Conservation (phyloP, 2,113 vertebrate species). For the Galemys pyrenaicus region DNA sequence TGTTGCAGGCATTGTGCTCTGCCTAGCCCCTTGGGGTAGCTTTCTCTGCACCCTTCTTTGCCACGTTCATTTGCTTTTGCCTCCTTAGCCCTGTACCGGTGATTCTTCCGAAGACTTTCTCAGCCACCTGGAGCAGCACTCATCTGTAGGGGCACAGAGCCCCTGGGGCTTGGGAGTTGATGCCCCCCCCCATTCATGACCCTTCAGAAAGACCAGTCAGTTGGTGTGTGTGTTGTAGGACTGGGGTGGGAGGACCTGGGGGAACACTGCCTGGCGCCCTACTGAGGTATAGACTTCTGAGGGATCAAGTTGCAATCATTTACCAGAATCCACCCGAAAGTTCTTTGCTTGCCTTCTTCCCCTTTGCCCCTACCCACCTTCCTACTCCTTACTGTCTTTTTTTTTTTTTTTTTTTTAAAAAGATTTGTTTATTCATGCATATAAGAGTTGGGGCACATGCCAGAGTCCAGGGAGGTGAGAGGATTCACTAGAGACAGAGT, state of each 20-base stretch:
- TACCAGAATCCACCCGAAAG: neutral
- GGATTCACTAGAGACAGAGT: too few species aligned
- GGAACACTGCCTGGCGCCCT: neutral
- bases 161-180: neutral
- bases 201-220: neutral
- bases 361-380: rapidly evolving
- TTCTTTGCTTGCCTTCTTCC: neutral
- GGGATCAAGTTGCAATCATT: neutral
- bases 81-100: neutral
- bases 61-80: neutral
- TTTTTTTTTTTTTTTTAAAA: too few species aligned
- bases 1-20: neutral
- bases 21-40: neutral
- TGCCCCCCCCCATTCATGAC: rapidly evolving
- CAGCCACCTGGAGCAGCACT: neutral
- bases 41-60: neutral
- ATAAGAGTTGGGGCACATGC: too few species aligned
- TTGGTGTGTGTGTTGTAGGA: too few species aligned
- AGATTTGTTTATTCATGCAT: too few species aligned
- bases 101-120: neutral
- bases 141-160: neutral
- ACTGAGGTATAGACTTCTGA: neutral
- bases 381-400: neutral
- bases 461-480: too few species aligned
- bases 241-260: too few species aligned